Conservation (phyloP, 2,797 vertebrate species). For the Arremon aurantiirostris region DNA sequence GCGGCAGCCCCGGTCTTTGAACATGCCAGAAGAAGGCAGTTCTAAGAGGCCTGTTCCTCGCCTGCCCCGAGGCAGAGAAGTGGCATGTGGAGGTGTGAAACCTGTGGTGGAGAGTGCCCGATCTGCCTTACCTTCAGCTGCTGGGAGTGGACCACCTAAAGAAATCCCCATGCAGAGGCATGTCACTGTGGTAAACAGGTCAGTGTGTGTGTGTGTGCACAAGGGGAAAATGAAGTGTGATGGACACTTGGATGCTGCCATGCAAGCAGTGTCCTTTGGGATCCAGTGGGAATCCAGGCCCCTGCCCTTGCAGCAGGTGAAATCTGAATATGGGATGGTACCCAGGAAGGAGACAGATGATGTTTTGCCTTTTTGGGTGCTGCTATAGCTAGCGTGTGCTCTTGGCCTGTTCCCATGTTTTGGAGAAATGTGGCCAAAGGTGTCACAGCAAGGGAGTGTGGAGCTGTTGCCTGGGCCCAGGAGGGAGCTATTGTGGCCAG, state of each 20-base stretch:
- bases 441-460: accelerated
- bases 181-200: conserved; percentile 58
- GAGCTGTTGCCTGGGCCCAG: not conserved
- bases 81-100: not conserved
- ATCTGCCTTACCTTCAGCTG: conserved; percentile 15
- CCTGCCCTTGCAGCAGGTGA: not conserved
- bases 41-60: conserved; percentile 10
- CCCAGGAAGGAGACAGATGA: accelerated
- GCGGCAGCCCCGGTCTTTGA: conserved; percentile 80
- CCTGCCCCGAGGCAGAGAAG: conserved; percentile 34
- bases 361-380: not conserved
- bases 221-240: not conserved
- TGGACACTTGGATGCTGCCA: not conserved
- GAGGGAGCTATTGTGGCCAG: not conserved
- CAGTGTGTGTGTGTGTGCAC: not conserved
- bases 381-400: accelerated
- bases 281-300: not conserved
- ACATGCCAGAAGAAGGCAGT: conserved; percentile 36
- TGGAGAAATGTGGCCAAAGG: not conserved
- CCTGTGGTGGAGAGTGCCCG: conserved; percentile 45
- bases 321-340: too few species aligned
- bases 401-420: not conserved
- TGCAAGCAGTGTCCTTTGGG: not conserved
- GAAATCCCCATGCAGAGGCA: conserved; percentile 69
- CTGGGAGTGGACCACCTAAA: conserved; percentile 62